phyloP scores from a whole-genome alignment of 1,140 invertebrate genomes.

The Nasonia giraulti region DNA sequence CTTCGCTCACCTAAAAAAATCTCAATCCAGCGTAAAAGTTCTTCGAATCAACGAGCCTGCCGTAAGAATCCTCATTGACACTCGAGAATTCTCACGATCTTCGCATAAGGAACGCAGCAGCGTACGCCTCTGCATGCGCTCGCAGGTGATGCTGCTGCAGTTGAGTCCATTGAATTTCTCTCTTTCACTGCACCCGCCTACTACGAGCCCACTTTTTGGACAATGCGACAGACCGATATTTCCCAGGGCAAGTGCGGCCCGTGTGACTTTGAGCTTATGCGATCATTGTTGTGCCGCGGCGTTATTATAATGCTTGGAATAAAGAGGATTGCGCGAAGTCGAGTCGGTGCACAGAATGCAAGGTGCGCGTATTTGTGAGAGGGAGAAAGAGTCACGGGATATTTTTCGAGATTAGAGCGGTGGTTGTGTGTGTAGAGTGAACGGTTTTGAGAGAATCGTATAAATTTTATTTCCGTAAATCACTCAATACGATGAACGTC shows the following conservation, averaged over 20 bases:
- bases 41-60: background rate
- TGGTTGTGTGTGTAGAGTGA: no score
- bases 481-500: no score
- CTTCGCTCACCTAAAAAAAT: background rate
- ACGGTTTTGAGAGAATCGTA: no score
- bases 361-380: background rate
- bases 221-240: slow-evolving; percentile 46
- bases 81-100: slow-evolving; percentile 58
- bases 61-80: background rate
- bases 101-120: background rate
- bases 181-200: slow-evolving; percentile 64
- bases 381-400: background rate
- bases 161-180: slow-evolving; percentile 64
- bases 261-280: slow-evolving; percentile 40
- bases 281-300: background rate
- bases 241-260: slow-evolving; percentile 44
- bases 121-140: background rate
- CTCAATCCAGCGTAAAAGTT: background rate
- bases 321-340: slow-evolving; percentile 13
- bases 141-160: slow-evolving; percentile 57
- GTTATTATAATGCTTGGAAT: background rate
- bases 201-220: slow-evolving; percentile 64
- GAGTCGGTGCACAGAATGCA: slow-evolving; percentile 7
- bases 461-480: no score
- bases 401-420: background rate